Percentiles rank a stretch among this genome's conserved stretches.
Evolutionary conservation across 2,113 vertebrate species (phyloP).

Genomic region (Pseudopipra pipra): DNA sequence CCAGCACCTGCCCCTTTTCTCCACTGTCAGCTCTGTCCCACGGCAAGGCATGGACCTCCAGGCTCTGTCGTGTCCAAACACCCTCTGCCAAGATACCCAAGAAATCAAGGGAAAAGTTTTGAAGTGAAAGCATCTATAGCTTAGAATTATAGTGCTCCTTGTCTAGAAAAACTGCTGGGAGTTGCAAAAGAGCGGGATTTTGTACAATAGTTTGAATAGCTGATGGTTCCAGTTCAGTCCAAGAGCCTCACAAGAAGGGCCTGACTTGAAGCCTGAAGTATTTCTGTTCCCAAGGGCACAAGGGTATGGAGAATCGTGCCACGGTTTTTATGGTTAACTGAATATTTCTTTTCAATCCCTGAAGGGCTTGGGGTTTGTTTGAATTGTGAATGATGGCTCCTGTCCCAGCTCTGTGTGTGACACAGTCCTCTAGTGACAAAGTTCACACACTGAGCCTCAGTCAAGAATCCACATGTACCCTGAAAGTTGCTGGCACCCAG

Average conservation of each 20-base stretch:
- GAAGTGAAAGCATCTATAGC: neutral
- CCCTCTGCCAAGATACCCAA: neutral
- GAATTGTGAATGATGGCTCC: constrained; percentile 68
- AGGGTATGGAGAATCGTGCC: constrained; percentile 16
- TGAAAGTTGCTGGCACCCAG: constrained; percentile 42
- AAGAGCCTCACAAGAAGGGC: constrained; percentile 29
- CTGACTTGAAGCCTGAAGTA: constrained; percentile 1
- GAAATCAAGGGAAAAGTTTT: neutral
- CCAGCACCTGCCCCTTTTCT: neutral
- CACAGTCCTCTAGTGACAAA: constrained; percentile 47
- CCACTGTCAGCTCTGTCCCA: neutral
- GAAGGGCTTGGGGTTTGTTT: constrained; percentile 38
- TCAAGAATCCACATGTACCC: constrained; percentile 46
- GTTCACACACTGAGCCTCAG: constrained; percentile 49
- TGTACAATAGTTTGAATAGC: neutral
- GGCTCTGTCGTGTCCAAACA: neutral
- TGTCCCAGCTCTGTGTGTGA: constrained; percentile 60
- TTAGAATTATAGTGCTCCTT: neutral
- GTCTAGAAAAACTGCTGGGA: neutral
- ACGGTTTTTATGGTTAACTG: constrained; percentile 52
- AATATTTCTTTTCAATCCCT: constrained; percentile 50
- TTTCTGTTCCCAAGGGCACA: constrained; percentile 26
- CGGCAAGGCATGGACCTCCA: neutral
- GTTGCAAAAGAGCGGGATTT: neutral
- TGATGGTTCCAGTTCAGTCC: constrained; percentile 3